These are phyloP conservation scores for Petrolisthes manimaculis DNA, from an alignment of 2,888 invertebrate species.

Conservation along the genomic window DNA sequence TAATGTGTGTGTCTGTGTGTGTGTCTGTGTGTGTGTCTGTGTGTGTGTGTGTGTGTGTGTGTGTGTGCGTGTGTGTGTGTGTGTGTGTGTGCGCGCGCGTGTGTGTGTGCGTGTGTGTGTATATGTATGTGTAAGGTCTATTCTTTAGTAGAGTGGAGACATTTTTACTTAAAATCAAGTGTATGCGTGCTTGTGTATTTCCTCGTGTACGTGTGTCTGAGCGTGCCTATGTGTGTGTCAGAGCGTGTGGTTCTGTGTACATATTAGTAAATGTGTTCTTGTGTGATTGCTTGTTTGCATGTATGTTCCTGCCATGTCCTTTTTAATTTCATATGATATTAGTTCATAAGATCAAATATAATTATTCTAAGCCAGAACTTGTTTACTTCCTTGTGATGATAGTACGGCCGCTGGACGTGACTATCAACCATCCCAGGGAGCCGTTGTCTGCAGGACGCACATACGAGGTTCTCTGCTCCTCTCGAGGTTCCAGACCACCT, in stretches of 20 bases:
- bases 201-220: neutral
- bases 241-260: neutral
- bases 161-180: no score
- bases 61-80: neutral
- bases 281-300: no score
- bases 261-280: neutral
- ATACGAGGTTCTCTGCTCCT: constrained; percentile 61
- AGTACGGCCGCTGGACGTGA: constrained; percentile 62
- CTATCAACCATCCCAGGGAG: constrained; percentile 55
- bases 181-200: neutral
- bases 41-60: constrained; percentile 1
- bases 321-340: neutral
- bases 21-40: neutral
- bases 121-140: neutral
- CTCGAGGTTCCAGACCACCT: constrained; percentile 59
- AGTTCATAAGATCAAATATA: neutral
- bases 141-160: neutral
- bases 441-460: constrained; percentile 56
- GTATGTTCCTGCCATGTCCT: neutral
- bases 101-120: neutral
- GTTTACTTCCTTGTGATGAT: neutral
- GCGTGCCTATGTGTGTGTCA: neutral
- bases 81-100: neutral
- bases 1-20: neutral
- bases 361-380: neutral